Evolutionary conservation across 2,113 vertebrate genomes (phyloP).

Genomic region (Hemibagrus wyckioides): DNA sequence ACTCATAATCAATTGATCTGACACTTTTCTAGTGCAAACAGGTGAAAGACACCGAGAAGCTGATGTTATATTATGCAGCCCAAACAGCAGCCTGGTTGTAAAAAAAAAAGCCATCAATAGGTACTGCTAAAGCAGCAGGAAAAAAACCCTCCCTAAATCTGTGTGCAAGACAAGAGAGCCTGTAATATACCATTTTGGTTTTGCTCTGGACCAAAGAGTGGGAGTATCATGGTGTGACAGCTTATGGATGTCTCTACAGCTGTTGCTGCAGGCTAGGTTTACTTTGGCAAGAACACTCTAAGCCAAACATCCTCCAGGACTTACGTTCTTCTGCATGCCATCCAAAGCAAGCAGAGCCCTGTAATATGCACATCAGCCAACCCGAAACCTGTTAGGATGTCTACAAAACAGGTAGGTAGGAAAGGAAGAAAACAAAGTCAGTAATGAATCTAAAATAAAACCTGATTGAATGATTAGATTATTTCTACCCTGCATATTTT

Average conservation of each 20-base stretch:
- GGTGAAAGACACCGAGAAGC: neutral
- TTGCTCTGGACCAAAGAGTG: neutral
- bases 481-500: no score
- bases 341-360: conserved; percentile 48
- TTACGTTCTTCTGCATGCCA: conserved; percentile 39
- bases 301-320: conserved; percentile 55
- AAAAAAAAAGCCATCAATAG: neutral
- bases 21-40: conserved; percentile 28
- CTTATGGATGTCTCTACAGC: conserved; percentile 45
- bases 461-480: no score
- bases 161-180: neutral
- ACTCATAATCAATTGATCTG: conserved; percentile 17
- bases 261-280: conserved; percentile 46
- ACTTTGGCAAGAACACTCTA: conserved; percentile 49
- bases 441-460: neutral
- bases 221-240: conserved; percentile 31
- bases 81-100: neutral
- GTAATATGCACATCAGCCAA: conserved; percentile 34
- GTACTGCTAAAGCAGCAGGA: neutral
- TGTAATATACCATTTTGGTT: conserved; percentile 33
- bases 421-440: conserved; percentile 3
- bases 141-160: conserved; percentile 10
- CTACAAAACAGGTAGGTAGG: neutral
- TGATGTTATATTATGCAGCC: neutral
- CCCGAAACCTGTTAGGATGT: conserved; percentile 35